Base-by-base conservation (phyloP, 2,113 vertebrate genomes). In the Indri indri region DNA sequence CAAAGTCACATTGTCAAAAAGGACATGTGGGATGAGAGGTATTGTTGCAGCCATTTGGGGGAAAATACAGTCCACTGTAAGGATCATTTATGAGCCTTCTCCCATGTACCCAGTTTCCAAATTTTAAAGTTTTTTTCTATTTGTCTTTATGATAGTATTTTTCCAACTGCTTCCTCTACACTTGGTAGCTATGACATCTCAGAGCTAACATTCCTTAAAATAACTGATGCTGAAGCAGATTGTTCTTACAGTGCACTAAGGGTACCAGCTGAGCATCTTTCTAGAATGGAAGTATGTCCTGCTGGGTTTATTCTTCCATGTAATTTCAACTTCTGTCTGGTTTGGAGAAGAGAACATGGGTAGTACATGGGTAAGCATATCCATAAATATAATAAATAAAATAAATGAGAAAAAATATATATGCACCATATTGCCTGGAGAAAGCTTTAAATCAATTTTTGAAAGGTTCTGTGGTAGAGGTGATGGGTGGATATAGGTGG, bases 261-360 rank as follows among this genome's bases (percentile, higher is more conserved):
- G 73, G 16, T 37, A 83, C 25, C 76, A 76, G 22, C 42, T 79
- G 59, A 92, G 12, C n/a, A 84, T 61, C 27, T 57, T 94, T 94
- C 74, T 77, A 25, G 17, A 59, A 32, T 65, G 34, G 22, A 3
- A 11, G 12, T 77, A 25, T 95, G 23, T 76, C 45, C 40, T 88
- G 73, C 32, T 86, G 70, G 12, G n/a, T 92, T 81, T 86, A 68
- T 86, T 76, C 71, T 57, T 82, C 66, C 37, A 57, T 77, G 34
- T 90, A 93, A 88, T 82, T 91, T 45, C 87, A 83, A 61, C 30
- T 17, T 77, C 7, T 73, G 16, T 91, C 27, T 84, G 18, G 25
- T 93, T 71, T 90, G 74, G 20, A 95, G 85, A 96, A 93, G 54
- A 79, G 81, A 93, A n/a, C n/a, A n/a, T n/a, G n/a, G n/a, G n/a